These are phyloP conservation scores for Molossus molossus DNA, from an alignment of 2,797 vertebrate species.

Conservation along the genomic window DNA sequence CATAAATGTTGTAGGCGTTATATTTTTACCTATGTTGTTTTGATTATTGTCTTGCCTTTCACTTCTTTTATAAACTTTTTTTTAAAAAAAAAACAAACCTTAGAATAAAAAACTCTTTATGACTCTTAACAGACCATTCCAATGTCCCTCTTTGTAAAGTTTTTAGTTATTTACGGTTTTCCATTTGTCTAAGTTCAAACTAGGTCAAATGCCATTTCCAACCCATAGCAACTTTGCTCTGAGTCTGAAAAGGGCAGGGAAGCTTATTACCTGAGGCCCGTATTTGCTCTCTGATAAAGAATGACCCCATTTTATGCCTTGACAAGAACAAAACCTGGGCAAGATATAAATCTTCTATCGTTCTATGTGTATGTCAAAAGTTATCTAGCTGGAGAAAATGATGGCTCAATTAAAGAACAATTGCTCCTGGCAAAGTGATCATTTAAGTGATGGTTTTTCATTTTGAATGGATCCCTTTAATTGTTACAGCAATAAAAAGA, in stretches of 20 bases:
- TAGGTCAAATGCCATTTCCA: not conserved
- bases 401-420: constrained; percentile 61
- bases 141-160: not conserved
- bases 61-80: not conserved
- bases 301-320: constrained; percentile 40
- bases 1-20: not conserved
- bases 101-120: not conserved
- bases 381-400: constrained; percentile 61
- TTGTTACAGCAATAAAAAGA: not conserved
- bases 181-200: constrained; percentile 42
- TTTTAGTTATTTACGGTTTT: constrained; percentile 39
- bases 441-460: constrained; percentile 48
- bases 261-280: not conserved
- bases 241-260: not conserved
- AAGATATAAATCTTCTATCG: constrained; percentile 40
- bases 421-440: constrained; percentile 20
- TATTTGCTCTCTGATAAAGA: constrained; percentile 41
- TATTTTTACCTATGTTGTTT: not conserved
- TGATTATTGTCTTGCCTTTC: not conserved
- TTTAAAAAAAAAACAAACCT: not conserved
- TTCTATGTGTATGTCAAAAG: constrained; percentile 54
- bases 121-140: not conserved
- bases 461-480: not conserved
- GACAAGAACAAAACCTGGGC: constrained; percentile 44
- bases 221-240: not conserved